phyloP scores from a whole-genome alignment of 2,113 vertebrate genomes.

The Aspidoscelis tigris region DNA sequence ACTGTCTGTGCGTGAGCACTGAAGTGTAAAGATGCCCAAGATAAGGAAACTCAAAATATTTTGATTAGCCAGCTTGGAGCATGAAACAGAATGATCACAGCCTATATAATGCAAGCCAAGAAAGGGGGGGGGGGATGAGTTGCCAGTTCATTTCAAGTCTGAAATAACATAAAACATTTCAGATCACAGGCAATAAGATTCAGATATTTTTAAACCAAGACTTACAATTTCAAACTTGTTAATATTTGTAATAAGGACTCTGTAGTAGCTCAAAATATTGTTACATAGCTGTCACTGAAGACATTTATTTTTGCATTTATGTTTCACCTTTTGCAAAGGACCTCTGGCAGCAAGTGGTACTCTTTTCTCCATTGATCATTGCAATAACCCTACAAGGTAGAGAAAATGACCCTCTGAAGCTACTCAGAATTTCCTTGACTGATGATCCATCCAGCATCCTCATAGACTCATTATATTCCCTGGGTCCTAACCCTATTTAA shows the following conservation, averaged over 20 bases:
- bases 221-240: neutral
- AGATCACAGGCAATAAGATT: too few relatives aligned
- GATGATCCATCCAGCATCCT: too few relatives aligned
- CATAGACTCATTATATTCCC: too few relatives aligned
- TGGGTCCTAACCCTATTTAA: too few relatives aligned
- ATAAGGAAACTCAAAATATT: conserved; percentile 50
- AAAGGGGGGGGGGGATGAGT: conserved; percentile 52
- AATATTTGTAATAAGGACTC: neutral
- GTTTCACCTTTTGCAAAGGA: too few relatives aligned
- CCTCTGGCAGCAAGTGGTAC: too few relatives aligned
- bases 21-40: conserved; percentile 46
- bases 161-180: conserved; percentile 59
- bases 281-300: too few relatives aligned
- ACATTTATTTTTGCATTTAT: too few relatives aligned
- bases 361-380: too few relatives aligned
- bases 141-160: conserved; percentile 53
- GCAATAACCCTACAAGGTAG: too few relatives aligned
- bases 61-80: conserved; percentile 53
- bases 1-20: conserved; percentile 30
- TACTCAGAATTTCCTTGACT: too few relatives aligned
- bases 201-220: neutral
- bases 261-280: neutral
- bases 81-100: conserved; percentile 54
- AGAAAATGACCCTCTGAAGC: too few relatives aligned
- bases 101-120: conserved; percentile 56